Evolutionary conservation across 2,797 vertebrate genomes (phyloP).

Genomic region (Thamnophis elegans): DNA sequence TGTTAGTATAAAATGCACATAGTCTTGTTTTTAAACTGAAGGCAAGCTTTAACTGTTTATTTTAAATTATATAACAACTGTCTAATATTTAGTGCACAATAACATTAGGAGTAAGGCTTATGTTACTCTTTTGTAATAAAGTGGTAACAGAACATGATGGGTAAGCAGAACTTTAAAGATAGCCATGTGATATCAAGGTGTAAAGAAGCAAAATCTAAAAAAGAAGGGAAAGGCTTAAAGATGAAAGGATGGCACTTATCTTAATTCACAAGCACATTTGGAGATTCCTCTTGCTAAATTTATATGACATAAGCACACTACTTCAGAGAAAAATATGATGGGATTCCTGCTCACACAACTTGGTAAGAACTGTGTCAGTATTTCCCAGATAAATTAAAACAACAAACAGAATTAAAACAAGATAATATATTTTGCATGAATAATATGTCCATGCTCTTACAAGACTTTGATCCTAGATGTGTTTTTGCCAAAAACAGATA

Average conservation of each 20-base stretch:
- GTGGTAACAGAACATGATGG: too few relatives aligned
- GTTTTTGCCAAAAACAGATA: conserved; percentile 16
- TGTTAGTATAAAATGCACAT: neutral
- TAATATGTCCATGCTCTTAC: conserved; percentile 6
- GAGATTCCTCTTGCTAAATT: neutral
- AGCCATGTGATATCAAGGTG: neutral
- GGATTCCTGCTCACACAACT: neutral
- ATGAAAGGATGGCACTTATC: neutral
- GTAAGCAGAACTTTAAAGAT: neutral
- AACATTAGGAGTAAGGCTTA: neutral
- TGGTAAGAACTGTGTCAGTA: neutral
- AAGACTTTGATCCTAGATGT: neutral
- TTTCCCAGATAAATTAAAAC: conserved; percentile 23
- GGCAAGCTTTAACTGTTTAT: neutral
- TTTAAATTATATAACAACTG: neutral
- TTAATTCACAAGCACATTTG: neutral
- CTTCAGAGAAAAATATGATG: neutral
- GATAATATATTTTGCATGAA: conserved; percentile 32
- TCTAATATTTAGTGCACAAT: neutral
- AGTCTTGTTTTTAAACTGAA: neutral
- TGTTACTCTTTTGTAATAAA: neutral
- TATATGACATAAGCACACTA: neutral
- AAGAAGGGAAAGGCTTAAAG: neutral
- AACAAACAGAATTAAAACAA: conserved; percentile 18
- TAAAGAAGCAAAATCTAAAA: neutral